These are phyloP conservation scores for Melanaphis sacchari DNA, from an alignment of 1,140 invertebrate genomes.

Conservation along the genomic window DNA sequence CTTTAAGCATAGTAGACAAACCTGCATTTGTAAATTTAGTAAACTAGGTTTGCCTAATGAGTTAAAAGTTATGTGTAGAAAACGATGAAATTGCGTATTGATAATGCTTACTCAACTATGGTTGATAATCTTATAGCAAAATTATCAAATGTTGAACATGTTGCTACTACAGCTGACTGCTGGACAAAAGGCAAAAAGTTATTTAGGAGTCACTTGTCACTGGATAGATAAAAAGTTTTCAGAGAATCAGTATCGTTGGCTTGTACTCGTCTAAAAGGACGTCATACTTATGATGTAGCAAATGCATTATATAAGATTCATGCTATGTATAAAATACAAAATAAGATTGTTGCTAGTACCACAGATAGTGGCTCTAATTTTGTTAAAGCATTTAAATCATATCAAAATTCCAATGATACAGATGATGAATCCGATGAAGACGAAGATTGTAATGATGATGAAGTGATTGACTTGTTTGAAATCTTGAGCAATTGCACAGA, in stretches of 20 bases:
- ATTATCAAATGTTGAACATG: neutral
- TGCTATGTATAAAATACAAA: conserved; percentile 29
- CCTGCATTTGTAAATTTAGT: conserved; percentile 2
- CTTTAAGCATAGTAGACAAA: conserved; percentile 2
- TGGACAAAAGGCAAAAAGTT: conserved; percentile 10
- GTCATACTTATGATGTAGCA: conserved; percentile 8
- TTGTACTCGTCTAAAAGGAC: neutral
- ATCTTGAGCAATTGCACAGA: neutral
- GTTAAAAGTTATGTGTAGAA: neutral
- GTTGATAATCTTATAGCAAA: neutral
- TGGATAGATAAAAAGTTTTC: neutral
- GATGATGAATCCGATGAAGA: neutral
- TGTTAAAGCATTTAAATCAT: conserved; percentile 25
- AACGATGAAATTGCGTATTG: neutral
- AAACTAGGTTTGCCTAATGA: neutral
- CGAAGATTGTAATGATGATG: neutral
- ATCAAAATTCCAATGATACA: conserved; percentile 14
- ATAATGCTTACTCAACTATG: neutral
- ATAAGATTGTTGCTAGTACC: conserved; percentile 26
- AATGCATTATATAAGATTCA: conserved; percentile 18
- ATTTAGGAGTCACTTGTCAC: neutral
- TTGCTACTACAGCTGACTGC: neutral
- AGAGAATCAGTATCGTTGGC: conserved; percentile 4
- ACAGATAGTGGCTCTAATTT: conserved; percentile 34
- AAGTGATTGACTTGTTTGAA: conserved; percentile 4